Conservation (phyloP, 2,113 vertebrate genomes). For the Egretta garzetta region DNA sequence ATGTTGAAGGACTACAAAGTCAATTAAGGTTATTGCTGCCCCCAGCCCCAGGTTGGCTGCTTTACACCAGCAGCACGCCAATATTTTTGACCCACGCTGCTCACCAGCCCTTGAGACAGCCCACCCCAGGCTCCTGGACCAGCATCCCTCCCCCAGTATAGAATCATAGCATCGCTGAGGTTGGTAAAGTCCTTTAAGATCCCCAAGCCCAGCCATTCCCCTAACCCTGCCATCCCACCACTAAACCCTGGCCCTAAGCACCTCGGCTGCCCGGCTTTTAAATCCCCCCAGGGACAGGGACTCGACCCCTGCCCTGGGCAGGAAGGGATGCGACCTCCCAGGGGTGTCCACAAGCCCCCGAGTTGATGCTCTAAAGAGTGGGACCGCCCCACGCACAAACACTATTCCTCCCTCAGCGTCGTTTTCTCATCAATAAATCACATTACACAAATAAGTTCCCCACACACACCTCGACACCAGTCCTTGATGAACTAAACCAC, state of each 20-base stretch:
- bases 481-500: neutral
- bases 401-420: neutral
- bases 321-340: neutral
- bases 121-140: neutral
- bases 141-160: too few relatives aligned
- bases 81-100: neutral
- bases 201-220: too few relatives aligned
- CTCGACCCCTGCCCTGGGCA: too few relatives aligned
- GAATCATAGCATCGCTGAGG: too few relatives aligned
- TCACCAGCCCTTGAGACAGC: neutral
- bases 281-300: too few relatives aligned
- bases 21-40: neutral
- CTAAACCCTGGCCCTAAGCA: too few relatives aligned
- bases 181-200: too few relatives aligned
- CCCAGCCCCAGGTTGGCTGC: fast-evolving
- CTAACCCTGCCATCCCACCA: too few relatives aligned
- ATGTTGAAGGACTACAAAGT: neutral
- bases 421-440: neutral
- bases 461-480: neutral
- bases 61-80: neutral
- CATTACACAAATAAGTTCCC: neutral
- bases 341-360: fast-evolving
- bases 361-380: fast-evolving
- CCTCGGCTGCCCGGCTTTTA: too few relatives aligned
- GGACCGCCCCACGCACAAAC: fast-evolving